Evolutionary conservation across 2,113 vertebrate genomes (phyloP).

Genomic region (Australoheros scitulus): DNA sequence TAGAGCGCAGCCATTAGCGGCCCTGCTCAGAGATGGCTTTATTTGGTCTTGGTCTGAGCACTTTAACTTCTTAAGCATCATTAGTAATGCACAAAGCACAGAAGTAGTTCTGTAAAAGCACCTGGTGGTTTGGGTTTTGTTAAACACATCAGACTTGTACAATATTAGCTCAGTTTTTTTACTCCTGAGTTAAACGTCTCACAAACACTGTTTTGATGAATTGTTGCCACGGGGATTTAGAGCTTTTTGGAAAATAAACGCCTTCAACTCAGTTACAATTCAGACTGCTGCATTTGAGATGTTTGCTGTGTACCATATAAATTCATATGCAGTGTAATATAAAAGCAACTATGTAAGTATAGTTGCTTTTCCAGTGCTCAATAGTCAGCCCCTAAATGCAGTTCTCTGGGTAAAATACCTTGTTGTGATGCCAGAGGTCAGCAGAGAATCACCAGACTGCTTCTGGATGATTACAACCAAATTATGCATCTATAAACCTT

Average conservation of each 20-base stretch:
- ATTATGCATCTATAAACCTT: background rate
- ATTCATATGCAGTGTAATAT: background rate
- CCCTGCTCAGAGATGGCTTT: constrained; percentile 38
- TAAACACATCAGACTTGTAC: background rate
- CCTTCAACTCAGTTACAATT: background rate
- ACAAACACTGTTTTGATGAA: background rate
- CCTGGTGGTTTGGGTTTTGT: background rate
- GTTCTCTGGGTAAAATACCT: background rate
- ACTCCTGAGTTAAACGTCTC: background rate
- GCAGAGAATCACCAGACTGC: background rate
- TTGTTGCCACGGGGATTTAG: background rate
- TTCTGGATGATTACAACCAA: background rate
- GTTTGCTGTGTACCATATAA: background rate
- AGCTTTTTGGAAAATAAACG: background rate
- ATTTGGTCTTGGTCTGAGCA: constrained; percentile 47
- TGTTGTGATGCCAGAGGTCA: background rate
- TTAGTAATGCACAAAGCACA: background rate
- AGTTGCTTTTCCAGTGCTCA: background rate
- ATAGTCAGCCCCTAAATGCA: background rate
- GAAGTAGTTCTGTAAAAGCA: background rate
- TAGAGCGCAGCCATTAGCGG: background rate
- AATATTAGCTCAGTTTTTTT: background rate
- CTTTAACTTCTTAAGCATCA: background rate
- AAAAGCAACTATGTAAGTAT: background rate
- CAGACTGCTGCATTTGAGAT: background rate